Conservation (phyloP, 2,797 vertebrate genomes). For the Sebastes elongatus region DNA sequence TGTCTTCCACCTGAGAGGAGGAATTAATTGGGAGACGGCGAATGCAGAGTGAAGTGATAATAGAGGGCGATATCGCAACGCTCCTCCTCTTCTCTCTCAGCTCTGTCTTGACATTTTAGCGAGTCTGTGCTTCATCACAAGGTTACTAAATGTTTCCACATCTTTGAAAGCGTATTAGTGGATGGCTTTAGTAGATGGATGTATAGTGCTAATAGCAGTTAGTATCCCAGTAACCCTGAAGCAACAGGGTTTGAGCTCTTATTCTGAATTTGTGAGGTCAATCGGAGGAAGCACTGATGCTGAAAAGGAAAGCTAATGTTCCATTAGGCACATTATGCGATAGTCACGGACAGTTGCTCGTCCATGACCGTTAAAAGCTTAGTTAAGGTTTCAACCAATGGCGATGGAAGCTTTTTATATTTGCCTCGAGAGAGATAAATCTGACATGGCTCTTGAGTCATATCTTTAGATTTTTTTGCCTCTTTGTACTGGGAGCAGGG, state of each 20-base stretch:
- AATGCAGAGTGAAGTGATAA: slow-evolving; percentile 9
- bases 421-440: neutral
- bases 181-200: slow-evolving; percentile 13
- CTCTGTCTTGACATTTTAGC: neutral
- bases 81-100: neutral
- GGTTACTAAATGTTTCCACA: neutral
- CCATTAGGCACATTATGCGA: neutral
- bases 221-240: neutral
- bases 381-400: neutral
- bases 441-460: neutral
- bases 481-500: neutral
- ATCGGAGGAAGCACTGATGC: neutral
- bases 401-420: neutral
- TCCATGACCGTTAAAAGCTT: neutral
- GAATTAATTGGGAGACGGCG: neutral
- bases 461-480: neutral
- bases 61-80: neutral
- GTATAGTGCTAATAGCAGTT: neutral
- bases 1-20: neutral
- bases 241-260: neutral
- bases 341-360: neutral
- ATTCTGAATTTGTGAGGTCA: neutral
- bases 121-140: neutral
- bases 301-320: neutral
- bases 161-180: slow-evolving; percentile 12